Base-by-base conservation (phyloP, 2,888 invertebrate genomes). In the Agrotis exclamationis region DNA sequence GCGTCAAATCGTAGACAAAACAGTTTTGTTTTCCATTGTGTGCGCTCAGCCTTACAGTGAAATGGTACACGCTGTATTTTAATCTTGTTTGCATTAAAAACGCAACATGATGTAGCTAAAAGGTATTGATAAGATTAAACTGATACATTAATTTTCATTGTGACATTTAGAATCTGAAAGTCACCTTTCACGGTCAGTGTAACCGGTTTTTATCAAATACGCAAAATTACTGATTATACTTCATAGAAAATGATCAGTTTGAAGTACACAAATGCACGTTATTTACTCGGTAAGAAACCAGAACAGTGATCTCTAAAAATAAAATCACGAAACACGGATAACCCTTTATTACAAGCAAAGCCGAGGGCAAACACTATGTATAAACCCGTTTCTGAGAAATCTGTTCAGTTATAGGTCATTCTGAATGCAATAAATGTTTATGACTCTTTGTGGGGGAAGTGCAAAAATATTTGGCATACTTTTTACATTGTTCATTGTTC, bases 381-480 rank as follows among this genome's bases (percentile, higher is more conserved):
- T 67, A 48, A 75, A 77, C 75, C 22, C 66, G 70, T 67, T 80
- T 78, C 73, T 75, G 57, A 80, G 79, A 80, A 79, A 77, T 82
- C 67, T 63, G 65, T 65, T 70, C 80, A 51, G 69, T 75, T 79
- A 81, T 74, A 63, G 63, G 51, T 64, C 65, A 65, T 79, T 83
- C 66, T 70, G 69, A 77, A 71, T 81, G 86, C 79, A 81, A 80
- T 86, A 82, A 85, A 85, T 80, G 80, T 85, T 88, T 87, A 88
- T 79, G 56, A 73, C 81, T 74, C 83, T 83, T 87, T 87, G 86
- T 87, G 63, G 76, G 63, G 69, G 78, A 80, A 75, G 70, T 74
- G 69, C 60, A 76, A 74, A 83, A 85, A 82, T 84, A 83, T 87
- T 84, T 80, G 85, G 86, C 84, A 82, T 80, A 81, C 74, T 78